Conservation (phyloP, 92 coral and sea anemone genomes). For the Meandrina meandrites region DNA sequence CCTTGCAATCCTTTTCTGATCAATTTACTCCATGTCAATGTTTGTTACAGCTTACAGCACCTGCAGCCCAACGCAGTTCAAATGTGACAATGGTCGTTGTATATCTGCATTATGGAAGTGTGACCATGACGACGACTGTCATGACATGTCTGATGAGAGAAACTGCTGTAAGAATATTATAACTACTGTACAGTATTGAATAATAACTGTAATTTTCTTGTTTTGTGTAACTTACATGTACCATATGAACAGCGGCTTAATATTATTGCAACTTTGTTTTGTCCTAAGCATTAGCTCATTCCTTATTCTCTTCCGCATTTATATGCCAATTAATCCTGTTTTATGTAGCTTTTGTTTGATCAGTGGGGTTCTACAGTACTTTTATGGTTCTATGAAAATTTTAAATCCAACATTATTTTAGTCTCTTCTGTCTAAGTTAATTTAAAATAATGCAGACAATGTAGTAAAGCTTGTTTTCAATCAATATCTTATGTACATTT, state of each 20-base stretch:
- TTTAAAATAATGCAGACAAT: background rate
- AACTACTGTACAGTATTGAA: too few relatives aligned
- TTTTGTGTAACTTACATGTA: too few relatives aligned
- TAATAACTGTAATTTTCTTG: too few relatives aligned
- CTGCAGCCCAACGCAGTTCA: conserved; percentile 66
- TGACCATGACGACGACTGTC: conserved; percentile 88
- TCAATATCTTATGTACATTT: background rate
- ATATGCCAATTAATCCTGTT: too few relatives aligned
- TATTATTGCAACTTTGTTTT: too few relatives aligned
- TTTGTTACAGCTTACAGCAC: conserved; percentile 49
- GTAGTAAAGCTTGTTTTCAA: background rate
- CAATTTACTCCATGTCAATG: background rate
- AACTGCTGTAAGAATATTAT: conserved; percentile 68
- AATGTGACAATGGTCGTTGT: conserved; percentile 72
- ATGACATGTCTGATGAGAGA: conserved; percentile 86
- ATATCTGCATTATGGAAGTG: conserved; percentile 69
- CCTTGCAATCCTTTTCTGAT: background rate
- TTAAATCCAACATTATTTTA: background rate
- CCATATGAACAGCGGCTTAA: too few relatives aligned
- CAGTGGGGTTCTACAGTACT: background rate
- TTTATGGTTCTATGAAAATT: too few relatives aligned
- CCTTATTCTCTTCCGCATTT: too few relatives aligned
- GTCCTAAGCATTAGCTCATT: too few relatives aligned
- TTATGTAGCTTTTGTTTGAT: background rate
- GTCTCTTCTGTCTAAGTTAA: background rate